Evolutionary conservation across 23 tunicate genomes (phyloP).

Genomic region (Ascidia mentula): DNA sequence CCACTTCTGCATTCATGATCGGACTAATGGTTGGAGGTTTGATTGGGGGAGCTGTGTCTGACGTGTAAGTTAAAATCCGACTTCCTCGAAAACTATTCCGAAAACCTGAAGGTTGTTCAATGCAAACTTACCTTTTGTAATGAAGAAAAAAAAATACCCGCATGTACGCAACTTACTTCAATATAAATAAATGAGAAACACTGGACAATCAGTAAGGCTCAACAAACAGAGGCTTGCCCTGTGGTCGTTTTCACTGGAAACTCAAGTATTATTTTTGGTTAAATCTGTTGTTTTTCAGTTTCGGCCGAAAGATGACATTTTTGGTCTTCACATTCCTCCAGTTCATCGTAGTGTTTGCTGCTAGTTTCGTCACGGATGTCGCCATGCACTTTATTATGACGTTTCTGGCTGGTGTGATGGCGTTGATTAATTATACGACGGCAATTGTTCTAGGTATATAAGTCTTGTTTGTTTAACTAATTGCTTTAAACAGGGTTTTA

Average conservation of each 20-base stretch:
- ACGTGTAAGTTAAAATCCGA: background rate
- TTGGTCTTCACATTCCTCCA: background rate
- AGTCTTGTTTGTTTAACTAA: too few relatives aligned
- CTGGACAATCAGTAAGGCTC: too few relatives aligned
- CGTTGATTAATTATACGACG: background rate
- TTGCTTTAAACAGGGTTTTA: too few relatives aligned
- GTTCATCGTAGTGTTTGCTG: background rate
- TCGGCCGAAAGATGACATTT: background rate
- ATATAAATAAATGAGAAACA: too few relatives aligned
- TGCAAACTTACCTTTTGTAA: too few relatives aligned
- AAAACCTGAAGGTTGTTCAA: background rate
- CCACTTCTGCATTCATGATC: background rate
- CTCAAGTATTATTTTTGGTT: too few relatives aligned
- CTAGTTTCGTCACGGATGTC: background rate
- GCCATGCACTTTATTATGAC: background rate
- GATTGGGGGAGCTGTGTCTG: background rate
- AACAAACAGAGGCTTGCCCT: too few relatives aligned
- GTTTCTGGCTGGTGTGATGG: background rate
- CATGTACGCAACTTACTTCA: too few relatives aligned
- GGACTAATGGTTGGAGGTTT: background rate
- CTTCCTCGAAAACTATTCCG: background rate
- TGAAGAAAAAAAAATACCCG: too few relatives aligned
- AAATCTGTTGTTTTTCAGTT: background rate
- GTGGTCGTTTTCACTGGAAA: too few relatives aligned
- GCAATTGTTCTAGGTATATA: slow-evolving; percentile 5